phyloP scores from a whole-genome alignment of 2,797 vertebrate genomes.

The Lagocephalus sceleratus region DNA sequence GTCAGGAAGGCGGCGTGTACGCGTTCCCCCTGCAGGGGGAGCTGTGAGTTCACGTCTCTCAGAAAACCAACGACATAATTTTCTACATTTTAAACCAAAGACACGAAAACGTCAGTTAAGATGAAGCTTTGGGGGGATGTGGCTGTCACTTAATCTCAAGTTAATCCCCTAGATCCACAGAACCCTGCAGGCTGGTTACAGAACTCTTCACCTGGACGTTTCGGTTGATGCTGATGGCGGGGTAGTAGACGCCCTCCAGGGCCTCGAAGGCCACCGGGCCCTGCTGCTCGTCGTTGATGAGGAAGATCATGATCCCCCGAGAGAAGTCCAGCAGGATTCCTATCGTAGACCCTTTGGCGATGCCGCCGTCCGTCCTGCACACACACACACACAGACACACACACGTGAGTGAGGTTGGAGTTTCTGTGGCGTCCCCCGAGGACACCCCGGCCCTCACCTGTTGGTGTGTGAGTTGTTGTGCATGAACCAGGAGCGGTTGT shows the following conservation, averaged over 20 bases:
- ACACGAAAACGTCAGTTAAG: too few species aligned
- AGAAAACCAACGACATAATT: too few species aligned
- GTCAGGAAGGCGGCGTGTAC: not conserved
- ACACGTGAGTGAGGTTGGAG: too few species aligned
- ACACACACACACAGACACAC: not conserved
- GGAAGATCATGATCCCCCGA: slow-evolving; percentile 89
- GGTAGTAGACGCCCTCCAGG: slow-evolving; percentile 91
- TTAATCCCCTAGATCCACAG: not conserved
- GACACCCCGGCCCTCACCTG: slow-evolving; percentile 75
- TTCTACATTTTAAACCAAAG: too few species aligned
- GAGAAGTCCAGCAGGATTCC: slow-evolving; percentile 92
- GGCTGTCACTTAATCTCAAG: not conserved
- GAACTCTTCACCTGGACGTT: slow-evolving; percentile 88
- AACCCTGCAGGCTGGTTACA: not conserved
- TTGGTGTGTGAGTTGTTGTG: slow-evolving; percentile 98
- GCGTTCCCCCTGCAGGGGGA: slow-evolving; percentile 47
- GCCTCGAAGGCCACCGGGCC: slow-evolving; percentile 93
- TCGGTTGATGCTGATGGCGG: slow-evolving; percentile 95
- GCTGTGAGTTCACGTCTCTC: slow-evolving; percentile 34
- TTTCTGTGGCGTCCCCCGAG: too few species aligned
- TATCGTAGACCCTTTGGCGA: slow-evolving; percentile 89
- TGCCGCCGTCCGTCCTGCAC: slow-evolving; percentile 90
- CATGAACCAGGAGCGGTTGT: slow-evolving; percentile 99
- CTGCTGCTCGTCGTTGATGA: slow-evolving; percentile 97
- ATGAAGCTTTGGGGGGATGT: too few species aligned